These are phyloP conservation scores for Tetrax tetrax DNA, from an alignment of 2,113 vertebrate genomes.

Conservation along the genomic window DNA sequence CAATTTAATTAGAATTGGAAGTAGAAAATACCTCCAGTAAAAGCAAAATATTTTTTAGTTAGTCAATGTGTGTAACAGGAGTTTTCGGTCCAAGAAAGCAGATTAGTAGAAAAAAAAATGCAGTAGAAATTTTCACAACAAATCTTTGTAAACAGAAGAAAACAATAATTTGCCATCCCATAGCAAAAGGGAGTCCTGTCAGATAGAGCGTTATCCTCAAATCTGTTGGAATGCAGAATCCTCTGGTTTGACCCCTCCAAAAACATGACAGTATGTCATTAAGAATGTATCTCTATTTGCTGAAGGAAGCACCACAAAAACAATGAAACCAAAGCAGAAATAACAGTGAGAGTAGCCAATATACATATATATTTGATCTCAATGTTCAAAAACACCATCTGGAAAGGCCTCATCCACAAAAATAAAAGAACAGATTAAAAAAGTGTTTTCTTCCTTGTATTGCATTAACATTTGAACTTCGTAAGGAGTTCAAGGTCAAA, in stretches of 20 bases:
- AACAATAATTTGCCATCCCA: not conserved
- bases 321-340: not conserved
- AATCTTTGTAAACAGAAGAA: not conserved
- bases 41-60: not conserved
- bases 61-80: not conserved
- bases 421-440: not conserved
- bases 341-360: not conserved
- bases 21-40: not conserved
- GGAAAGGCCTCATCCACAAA: not conserved
- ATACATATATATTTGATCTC: not conserved
- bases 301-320: not conserved
- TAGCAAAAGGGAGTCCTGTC: not conserved
- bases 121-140: not conserved
- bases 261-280: not conserved
- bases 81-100: not conserved
- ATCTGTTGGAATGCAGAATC: not conserved
- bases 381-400: not conserved
- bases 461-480: not conserved
- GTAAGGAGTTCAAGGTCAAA: not conserved
- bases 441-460: not conserved
- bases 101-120: not conserved
- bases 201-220: not conserved
- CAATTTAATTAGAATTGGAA: not conserved
- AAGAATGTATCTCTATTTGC: not conserved
- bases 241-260: not conserved